Evolutionary conservation across 2,113 vertebrate species (phyloP).

Genomic region (Cyprinus carpio): DNA sequence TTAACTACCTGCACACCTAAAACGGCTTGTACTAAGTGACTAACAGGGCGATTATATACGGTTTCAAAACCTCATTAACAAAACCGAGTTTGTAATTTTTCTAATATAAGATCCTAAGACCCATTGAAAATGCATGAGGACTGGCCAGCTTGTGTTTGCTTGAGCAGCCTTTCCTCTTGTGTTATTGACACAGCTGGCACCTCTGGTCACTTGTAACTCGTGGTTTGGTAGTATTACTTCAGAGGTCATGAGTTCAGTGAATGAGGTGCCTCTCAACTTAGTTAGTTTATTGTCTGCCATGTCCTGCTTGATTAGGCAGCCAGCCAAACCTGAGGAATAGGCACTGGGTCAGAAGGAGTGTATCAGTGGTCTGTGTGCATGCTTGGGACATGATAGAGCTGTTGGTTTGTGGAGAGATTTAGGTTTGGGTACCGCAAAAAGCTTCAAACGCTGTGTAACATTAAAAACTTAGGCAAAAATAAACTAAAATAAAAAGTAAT

Average conservation of each 20-base stretch:
- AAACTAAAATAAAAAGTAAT: no score
- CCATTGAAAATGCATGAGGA: not conserved
- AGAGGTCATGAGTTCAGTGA: constrained; percentile 40
- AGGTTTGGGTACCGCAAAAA: not conserved
- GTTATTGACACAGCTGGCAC: constrained; percentile 13
- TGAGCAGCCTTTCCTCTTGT: not conserved
- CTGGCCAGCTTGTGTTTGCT: not conserved
- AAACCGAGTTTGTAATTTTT: not conserved
- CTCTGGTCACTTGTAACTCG: not conserved
- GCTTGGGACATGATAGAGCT: not conserved
- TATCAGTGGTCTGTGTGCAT: not conserved
- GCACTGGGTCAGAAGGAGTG: not conserved
- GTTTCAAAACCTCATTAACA: not conserved
- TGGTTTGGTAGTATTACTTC: constrained; percentile 17
- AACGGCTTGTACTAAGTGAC: not conserved
- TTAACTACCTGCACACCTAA: not conserved
- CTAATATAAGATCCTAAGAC: not conserved
- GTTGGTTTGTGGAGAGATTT: not conserved
- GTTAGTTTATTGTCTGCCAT: not conserved
- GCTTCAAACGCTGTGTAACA: no score
- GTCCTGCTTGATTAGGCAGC: constrained; percentile 6
- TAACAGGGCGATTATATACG: not conserved
- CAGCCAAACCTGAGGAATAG: not conserved
- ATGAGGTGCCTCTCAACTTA: not conserved
- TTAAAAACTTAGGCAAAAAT: no score